Evolutionary conservation across 2,113 vertebrate species (phyloP).

Genomic region (Gnathonemus echidnorhynchus): DNA sequence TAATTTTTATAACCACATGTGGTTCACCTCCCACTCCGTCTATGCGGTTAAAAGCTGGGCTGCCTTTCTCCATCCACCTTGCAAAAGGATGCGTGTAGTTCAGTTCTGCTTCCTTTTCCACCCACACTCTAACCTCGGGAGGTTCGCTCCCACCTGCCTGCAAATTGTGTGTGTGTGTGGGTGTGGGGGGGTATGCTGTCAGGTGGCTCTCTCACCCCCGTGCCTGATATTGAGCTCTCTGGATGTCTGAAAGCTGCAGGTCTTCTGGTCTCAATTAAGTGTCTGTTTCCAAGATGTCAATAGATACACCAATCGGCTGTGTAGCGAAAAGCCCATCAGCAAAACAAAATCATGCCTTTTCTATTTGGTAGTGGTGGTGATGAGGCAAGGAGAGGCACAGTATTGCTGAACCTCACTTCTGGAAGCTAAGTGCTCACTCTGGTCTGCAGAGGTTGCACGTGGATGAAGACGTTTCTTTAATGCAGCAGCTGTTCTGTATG

Average conservation of each 20-base stretch:
- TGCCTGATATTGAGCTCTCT: conserved; percentile 9
- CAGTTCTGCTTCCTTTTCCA: conserved; percentile 30
- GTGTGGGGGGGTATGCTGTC: conserved; percentile 32
- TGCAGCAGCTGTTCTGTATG: neutral
- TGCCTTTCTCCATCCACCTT: conserved; percentile 9
- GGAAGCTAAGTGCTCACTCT: neutral
- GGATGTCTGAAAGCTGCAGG: neutral
- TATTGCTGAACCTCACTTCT: neutral
- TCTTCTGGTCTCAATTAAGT: neutral
- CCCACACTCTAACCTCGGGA: conserved; percentile 28
- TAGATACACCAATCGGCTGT: neutral
- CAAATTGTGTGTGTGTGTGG: conserved; percentile 38
- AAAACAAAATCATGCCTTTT: neutral
- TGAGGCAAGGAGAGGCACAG: neutral
- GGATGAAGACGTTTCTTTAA: neutral
- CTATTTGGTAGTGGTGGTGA: neutral
- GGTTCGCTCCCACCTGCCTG: conserved; percentile 40
- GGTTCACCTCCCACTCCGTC: conserved; percentile 21
- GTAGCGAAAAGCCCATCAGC: neutral
- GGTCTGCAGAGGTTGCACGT: neutral
- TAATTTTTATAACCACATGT: neutral
- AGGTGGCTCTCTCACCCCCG: conserved; percentile 19
- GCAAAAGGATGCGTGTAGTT: neutral
- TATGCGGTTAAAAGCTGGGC: conserved; percentile 40
- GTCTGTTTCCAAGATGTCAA: neutral